Conservation (phyloP, 2,113 vertebrate genomes). For the Stigmatopora argus region DNA sequence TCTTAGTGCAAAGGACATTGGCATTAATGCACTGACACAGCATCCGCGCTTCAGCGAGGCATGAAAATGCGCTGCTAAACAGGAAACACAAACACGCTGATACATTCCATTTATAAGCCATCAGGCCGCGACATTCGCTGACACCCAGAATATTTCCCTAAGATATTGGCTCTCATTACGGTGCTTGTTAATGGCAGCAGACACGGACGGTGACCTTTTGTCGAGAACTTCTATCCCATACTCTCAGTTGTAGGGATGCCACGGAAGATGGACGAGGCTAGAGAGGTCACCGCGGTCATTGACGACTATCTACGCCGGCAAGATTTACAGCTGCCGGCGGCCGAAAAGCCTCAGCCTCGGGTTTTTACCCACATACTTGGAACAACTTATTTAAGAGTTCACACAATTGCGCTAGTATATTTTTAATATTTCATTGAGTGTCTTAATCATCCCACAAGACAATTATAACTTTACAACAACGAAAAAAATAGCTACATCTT, state of each 20-base stretch:
- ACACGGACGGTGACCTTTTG: conserved; percentile 66
- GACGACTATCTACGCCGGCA: conserved; percentile 37
- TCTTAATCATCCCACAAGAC: conserved; percentile 76
- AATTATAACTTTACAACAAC: conserved; percentile 67
- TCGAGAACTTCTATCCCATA: conserved; percentile 38
- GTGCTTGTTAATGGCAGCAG: conserved; percentile 65
- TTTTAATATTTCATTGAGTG: conserved; percentile 57
- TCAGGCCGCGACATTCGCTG: conserved; percentile 69
- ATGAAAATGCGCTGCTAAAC: conserved; percentile 68
- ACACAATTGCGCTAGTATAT: conserved; percentile 61
- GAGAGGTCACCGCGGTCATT: conserved; percentile 51
- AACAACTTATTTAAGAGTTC: conserved; percentile 52
- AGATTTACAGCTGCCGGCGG: conserved; percentile 46
- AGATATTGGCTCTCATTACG: conserved; percentile 70
- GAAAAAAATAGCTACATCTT: not conserved
- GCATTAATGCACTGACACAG: conserved; percentile 69
- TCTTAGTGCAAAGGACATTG: conserved; percentile 70
- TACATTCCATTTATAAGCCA: conserved; percentile 72
- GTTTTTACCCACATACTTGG: conserved; percentile 51
- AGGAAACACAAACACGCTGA: conserved; percentile 70
- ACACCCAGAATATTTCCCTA: conserved; percentile 66
- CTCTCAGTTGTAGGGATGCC: conserved; percentile 13
- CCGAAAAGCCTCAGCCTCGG: conserved; percentile 42
- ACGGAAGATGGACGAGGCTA: conserved; percentile 38
- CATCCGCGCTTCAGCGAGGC: conserved; percentile 63